Evolutionary conservation across 1,140 invertebrate genomes (phyloP).

Genomic region (Saxidomus purpurata): DNA sequence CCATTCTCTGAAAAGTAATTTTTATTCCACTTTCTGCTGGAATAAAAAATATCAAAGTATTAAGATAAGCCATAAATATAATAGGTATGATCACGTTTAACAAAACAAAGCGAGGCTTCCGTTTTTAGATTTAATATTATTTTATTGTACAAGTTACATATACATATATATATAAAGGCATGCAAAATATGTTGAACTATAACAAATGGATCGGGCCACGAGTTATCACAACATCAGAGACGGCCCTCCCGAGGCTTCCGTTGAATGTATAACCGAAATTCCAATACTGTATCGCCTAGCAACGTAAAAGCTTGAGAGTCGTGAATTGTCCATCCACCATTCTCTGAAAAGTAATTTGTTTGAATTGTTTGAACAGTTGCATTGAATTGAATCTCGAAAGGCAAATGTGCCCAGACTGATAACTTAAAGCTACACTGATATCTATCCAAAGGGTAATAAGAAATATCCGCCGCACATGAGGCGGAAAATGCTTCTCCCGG

Average conservation of each 20-base stretch:
- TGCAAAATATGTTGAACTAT: too few species aligned
- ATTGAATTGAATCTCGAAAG: neutral
- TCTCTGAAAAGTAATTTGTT: conserved; percentile 1
- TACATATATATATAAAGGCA: too few species aligned
- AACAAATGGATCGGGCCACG: too few species aligned
- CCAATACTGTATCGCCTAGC: neutral
- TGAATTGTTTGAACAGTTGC: neutral
- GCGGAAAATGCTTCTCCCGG: conserved; percentile 88
- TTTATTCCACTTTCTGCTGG: conserved; percentile 88
- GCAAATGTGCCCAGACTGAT: neutral
- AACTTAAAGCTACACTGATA: conserved; percentile 96
- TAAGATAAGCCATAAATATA: conserved; percentile 88
- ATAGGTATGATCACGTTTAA: conserved; percentile 89
- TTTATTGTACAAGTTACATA: too few species aligned
- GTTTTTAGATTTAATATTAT: too few species aligned
- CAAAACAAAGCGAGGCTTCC: conserved; percentile 85
- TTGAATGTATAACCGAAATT: neutral
- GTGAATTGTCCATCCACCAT: neutral
- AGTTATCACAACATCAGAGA: too few species aligned
- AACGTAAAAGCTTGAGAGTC: neutral
- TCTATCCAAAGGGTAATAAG: conserved; percentile 95
- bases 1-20: too few species aligned
- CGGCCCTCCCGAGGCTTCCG: too few species aligned
- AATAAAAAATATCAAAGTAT: conserved; percentile 88
- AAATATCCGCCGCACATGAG: conserved; percentile 97